Evolutionary conservation across 2,797 vertebrate genomes (phyloP), one percentile per base, ranked within the genome.

Genomic region (Danionella dracula): DNA sequence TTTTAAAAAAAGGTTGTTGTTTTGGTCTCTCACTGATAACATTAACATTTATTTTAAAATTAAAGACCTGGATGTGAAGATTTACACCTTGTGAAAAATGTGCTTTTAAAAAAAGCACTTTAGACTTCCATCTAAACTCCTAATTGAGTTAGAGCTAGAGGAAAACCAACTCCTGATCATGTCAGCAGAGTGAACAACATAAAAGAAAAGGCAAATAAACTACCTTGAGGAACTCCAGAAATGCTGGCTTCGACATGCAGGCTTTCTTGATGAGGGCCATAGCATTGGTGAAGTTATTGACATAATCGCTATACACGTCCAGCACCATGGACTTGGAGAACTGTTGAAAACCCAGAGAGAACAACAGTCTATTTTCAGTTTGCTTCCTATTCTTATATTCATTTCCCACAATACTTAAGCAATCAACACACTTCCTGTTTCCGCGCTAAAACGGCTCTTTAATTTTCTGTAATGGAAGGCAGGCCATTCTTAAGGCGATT

Each of bases 271-370:
- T 96, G 50, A 98, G 87, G 1, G 93, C 89, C 95, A 98, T 98
- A 82, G 96, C 93, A 0, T 84, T 88, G 70, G 94, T 97, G 83
- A 98, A 98, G 87, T 98, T 98, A 86, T 97, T 98, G 76, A 98
- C 93, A 0, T 98, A 98, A 12, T 98, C 95, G 0, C 94, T 98
- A 85, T 98, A 98, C 1, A 98, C 93, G 0, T 98, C 94, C 48
- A 97, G 78, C 51, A 98, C 96, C 94, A 98, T 95, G 2, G 95
- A 98, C 83, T 97, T 96, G 71, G 96, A 98, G 77, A 98, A 98
- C 94, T 97, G 78, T 2, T 13, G 66, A 66, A 8, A 29, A 70
- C 69, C 72, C 12, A 7, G 54, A 59, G 27, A 42, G 34, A 13
- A 60, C 29, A n/a, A n/a, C n/a, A n/a, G n/a, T n/a, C n/a, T n/a